phyloP scores from a whole-genome alignment of 2,113 vertebrate species.

The Vulpes lagopus region DNA sequence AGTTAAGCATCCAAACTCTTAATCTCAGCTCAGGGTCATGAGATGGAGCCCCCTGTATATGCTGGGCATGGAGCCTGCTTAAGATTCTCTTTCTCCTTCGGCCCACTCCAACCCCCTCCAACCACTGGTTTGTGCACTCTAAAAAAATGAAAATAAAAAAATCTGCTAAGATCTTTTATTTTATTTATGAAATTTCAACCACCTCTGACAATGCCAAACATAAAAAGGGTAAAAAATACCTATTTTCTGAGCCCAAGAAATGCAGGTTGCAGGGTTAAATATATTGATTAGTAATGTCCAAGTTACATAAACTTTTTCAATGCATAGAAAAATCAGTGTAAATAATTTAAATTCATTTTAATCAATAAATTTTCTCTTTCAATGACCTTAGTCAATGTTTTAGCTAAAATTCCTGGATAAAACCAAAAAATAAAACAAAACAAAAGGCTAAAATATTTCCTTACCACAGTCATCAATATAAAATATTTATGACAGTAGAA shows the following conservation, averaged over 20 bases:
- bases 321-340: not conserved
- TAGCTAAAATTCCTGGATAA: not conserved
- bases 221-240: not conserved
- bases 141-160: too few species aligned
- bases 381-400: not conserved
- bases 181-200: not conserved
- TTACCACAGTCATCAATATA: not conserved
- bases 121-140: not conserved
- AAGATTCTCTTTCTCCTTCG: not conserved
- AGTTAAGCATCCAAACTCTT: not conserved
- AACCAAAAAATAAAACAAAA: not conserved
- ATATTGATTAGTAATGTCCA: not conserved
- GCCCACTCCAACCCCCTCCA: not conserved
- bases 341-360: conserved; percentile 43
- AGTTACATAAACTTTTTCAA: not conserved
- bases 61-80: not conserved
- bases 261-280: not conserved
- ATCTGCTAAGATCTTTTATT: not conserved
- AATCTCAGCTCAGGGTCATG: not conserved
- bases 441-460: not conserved
- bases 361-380: not conserved
- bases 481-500: not conserved
- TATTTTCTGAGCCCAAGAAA: not conserved
- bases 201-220: not conserved
- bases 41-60: not conserved